These are phyloP conservation scores for Sylvilagus bachmani DNA, from an alignment of 2,113 vertebrate species.

Conservation along the genomic window DNA sequence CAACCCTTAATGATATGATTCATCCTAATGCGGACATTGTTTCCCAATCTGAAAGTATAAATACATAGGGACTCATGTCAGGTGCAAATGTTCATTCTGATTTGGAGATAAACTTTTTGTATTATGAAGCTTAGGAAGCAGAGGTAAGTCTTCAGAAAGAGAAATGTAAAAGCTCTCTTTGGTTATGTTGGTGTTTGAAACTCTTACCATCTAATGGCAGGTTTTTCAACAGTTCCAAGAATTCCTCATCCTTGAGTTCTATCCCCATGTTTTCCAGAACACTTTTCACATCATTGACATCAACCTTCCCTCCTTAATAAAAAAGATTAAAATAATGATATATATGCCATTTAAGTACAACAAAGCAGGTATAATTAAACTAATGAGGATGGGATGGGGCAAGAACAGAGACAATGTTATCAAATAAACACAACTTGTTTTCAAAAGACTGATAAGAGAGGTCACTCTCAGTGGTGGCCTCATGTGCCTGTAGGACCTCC, in stretches of 20 bases:
- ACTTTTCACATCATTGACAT: neutral
- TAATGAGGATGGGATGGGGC: neutral
- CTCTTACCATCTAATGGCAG: constrained; percentile 35
- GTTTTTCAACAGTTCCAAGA: constrained; percentile 24
- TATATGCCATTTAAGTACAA: neutral
- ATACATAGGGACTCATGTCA: neutral
- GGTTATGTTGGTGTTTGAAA: neutral
- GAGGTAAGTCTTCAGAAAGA: neutral
- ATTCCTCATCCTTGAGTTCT: constrained; percentile 40
- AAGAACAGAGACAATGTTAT: neutral
- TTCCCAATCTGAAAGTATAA: neutral
- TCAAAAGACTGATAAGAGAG: neutral
- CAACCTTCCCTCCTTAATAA: constrained; percentile 52
- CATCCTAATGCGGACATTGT: neutral
- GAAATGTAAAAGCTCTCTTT: neutral
- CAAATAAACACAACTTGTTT: neutral
- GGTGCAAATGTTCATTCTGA: neutral
- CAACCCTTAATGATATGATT: neutral
- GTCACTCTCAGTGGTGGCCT: neutral
- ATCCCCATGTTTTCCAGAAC: neutral
- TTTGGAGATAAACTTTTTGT: neutral
- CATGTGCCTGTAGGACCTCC: neutral
- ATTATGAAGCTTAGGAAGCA: neutral
- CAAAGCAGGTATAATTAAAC: neutral
- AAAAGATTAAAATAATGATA: constrained; percentile 3